A percentile compares a stretch with the other conserved stretches of the same genome.
phyloP scores from a whole-genome alignment of 2,113 vertebrate genomes.

The Hemiprocne comata region DNA sequence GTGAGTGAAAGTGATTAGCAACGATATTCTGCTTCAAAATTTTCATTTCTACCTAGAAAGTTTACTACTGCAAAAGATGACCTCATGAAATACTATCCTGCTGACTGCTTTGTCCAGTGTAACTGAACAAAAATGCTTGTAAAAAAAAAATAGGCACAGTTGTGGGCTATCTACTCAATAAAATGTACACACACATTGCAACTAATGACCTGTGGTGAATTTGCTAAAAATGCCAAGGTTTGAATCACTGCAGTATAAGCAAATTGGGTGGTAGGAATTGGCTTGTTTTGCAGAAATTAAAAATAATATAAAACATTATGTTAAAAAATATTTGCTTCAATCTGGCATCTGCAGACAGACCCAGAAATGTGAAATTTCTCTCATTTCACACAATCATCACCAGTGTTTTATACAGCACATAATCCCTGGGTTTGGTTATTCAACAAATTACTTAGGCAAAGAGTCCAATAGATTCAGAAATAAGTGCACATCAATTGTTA shows the following conservation, averaged over 20 bases:
- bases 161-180: not conserved
- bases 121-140: conserved; percentile 40
- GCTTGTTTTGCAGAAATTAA: not conserved
- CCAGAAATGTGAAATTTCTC: not conserved
- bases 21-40: not conserved
- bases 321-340: not conserved
- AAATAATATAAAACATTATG: not conserved
- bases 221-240: not conserved
- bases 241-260: not conserved
- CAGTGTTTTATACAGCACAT: not conserved
- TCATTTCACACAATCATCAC: not conserved
- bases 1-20: not conserved
- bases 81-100: conserved; percentile 4
- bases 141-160: not conserved
- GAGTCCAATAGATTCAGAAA: not conserved
- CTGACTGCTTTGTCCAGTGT: not conserved
- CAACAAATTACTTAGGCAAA: not conserved
- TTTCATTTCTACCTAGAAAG: not conserved
- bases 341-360: not conserved
- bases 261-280: not conserved
- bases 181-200: not conserved
- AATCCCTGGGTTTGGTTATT: not conserved
- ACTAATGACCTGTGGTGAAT: not conserved
- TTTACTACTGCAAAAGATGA: not conserved
- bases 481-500: not conserved